Evolutionary conservation across 2,113 vertebrate genomes (phyloP).

Genomic region (Tor tambroides): DNA sequence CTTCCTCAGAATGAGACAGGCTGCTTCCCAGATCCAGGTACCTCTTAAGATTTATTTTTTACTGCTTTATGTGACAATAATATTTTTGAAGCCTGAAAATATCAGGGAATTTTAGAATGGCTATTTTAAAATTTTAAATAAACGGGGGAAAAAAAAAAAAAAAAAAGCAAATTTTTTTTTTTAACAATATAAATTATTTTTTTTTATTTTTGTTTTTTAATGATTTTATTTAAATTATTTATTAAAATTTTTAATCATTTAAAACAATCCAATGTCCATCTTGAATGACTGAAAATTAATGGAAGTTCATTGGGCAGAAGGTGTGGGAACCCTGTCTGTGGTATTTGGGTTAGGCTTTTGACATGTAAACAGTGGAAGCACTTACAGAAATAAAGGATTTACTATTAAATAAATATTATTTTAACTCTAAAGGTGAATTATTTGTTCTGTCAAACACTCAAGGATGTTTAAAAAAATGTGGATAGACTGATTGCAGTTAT

Average conservation of each 20-base stretch:
- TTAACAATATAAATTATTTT: not conserved
- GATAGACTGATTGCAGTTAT: not conserved
- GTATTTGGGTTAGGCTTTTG: not conserved
- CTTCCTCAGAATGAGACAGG: slow-evolving; percentile 84
- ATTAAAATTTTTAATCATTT: not conserved
- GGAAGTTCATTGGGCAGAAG: not conserved
- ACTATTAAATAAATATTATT: not conserved
- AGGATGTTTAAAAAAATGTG: not conserved
- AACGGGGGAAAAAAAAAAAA: no score
- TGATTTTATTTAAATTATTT: no score
- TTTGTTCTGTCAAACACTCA: not conserved
- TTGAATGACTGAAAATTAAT: not conserved
- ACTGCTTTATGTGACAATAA: not conserved
- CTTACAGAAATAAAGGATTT: not conserved
- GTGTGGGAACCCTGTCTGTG: not conserved
- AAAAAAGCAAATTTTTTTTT: no score
- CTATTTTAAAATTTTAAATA: not conserved
- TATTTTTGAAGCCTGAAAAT: not conserved
- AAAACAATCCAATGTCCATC: not conserved
- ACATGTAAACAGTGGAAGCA: not conserved
- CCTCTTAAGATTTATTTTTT: not conserved
- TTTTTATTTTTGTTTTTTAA: not conserved
- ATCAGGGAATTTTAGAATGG: not conserved
- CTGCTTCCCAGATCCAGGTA: slow-evolving; percentile 87
- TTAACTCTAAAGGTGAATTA: not conserved